Percentiles rank a stretch among this genome's conserved stretches.
Evolutionary conservation across 2,113 vertebrate genomes (phyloP).

Genomic region (Manacus vitellinus): DNA sequence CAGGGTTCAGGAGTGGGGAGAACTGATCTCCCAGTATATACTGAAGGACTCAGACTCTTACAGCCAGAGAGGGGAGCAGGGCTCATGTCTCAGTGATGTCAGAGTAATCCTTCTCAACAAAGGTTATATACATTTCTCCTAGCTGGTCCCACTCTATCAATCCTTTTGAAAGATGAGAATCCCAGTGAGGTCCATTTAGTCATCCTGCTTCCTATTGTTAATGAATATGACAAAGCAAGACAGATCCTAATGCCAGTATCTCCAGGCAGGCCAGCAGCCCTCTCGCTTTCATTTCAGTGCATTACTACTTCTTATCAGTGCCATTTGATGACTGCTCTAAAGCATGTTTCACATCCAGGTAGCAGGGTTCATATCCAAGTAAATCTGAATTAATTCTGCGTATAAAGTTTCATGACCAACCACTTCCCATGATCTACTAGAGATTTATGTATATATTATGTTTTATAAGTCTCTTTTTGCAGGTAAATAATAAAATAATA

Average conservation of each 20-base stretch:
- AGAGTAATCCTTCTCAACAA: not conserved
- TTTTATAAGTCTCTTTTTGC: not conserved
- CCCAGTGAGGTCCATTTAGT: not conserved
- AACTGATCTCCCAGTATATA: not conserved
- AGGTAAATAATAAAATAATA: not conserved
- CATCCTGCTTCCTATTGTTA: not conserved
- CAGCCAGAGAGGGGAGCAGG: not conserved
- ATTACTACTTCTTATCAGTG: not conserved
- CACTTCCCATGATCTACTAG: not conserved
- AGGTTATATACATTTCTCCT: not conserved
- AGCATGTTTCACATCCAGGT: not conserved
- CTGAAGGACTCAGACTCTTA: not conserved
- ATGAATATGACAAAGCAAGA: constrained; percentile 25
- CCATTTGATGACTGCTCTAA: not conserved
- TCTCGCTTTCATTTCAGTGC: not conserved
- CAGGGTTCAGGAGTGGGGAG: not conserved
- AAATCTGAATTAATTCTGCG: not conserved
- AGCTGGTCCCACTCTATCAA: not conserved
- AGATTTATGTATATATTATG: not conserved
- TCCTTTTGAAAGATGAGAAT: constrained; percentile 36
- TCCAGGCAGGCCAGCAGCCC: not conserved
- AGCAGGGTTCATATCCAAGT: not conserved
- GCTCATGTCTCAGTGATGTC: not conserved
- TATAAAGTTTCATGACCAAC: not conserved
- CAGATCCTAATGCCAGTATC: not conserved